Percentiles rank a stretch among this genome's conserved stretches.
Conservation (phyloP, 1,140 invertebrate species). For the Atta colombica region DNA sequence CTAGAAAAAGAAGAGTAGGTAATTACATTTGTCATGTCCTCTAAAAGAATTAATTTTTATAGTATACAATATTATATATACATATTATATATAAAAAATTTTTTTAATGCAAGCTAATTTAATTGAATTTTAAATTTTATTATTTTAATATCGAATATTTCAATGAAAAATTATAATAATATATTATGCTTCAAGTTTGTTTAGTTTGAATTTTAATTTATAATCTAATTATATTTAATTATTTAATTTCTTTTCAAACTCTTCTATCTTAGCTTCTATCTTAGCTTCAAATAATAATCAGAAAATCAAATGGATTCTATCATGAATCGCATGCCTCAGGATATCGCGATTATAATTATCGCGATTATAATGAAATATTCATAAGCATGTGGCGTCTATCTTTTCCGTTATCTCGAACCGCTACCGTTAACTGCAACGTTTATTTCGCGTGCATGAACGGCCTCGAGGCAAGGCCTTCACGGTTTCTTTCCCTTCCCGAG, state of each 20-base stretch:
- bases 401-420: conserved; percentile 50
- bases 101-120: background rate
- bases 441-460: conserved; percentile 51
- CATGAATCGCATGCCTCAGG: background rate
- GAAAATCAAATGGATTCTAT: background rate
- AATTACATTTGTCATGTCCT: too few species aligned
- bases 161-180: background rate
- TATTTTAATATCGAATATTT: background rate
- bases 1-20: background rate
- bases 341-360: background rate
- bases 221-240: background rate
- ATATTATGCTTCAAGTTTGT: background rate
- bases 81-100: too few species aligned
- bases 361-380: background rate
- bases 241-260: background rate
- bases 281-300: background rate
- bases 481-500: conserved; percentile 66
- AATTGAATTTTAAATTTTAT: background rate
- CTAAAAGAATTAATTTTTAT: too few species aligned
- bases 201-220: background rate
- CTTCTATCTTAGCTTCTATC: background rate
- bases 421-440: conserved; percentile 51
- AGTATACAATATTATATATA: too few species aligned
- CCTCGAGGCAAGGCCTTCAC: conserved; percentile 70
- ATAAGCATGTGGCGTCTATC: background rate